These are phyloP conservation scores for Typhlichthys eigenmanni DNA, from an alignment of 2,797 vertebrate genomes.

Conservation along the genomic window DNA sequence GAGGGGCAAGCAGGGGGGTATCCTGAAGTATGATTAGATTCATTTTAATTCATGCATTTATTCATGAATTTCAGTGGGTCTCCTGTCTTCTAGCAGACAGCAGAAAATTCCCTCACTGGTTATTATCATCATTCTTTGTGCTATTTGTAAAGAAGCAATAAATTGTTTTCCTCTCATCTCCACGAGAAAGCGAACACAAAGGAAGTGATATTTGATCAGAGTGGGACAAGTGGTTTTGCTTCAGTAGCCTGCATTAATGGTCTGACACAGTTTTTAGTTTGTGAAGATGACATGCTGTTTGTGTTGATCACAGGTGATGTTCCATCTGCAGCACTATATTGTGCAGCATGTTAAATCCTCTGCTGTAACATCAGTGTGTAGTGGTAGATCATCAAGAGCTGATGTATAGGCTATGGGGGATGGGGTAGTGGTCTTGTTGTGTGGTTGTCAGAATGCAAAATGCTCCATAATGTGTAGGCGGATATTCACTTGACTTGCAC, in stretches of 20 bases:
- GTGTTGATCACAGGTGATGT: conserved; percentile 64
- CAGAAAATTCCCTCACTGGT: conserved; percentile 67
- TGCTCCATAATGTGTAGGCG: conserved; percentile 33
- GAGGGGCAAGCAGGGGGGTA: conserved; percentile 32
- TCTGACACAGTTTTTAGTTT: conserved; percentile 66
- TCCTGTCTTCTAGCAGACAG: conserved; percentile 71
- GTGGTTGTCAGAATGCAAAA: conserved; percentile 37
- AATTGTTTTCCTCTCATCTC: conserved; percentile 66
- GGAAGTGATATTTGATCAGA: conserved; percentile 64
- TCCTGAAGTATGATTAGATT: conserved; percentile 79
- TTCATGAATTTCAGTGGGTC: conserved; percentile 78
- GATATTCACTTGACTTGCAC: conserved; percentile 6
- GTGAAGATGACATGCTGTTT: conserved; percentile 60
- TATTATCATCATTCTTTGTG: conserved; percentile 73
- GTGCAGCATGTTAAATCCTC: conserved; percentile 47
- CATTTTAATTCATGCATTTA: conserved; percentile 83
- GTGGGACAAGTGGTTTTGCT: conserved; percentile 65
- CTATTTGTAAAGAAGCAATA: conserved; percentile 76
- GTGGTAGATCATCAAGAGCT: conserved; percentile 34
- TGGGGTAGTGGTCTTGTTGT: conserved; percentile 10
- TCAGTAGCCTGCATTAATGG: conserved; percentile 64
- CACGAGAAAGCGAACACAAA: conserved; percentile 64
- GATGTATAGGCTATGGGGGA: conserved; percentile 13
- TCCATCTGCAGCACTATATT: conserved; percentile 53
- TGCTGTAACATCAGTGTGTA: conserved; percentile 41